A percentile compares a stretch with the other conserved stretches of the same genome.
Conservation (phyloP, 2,113 vertebrate species). For the Myrmecophaga tridactyla region DNA sequence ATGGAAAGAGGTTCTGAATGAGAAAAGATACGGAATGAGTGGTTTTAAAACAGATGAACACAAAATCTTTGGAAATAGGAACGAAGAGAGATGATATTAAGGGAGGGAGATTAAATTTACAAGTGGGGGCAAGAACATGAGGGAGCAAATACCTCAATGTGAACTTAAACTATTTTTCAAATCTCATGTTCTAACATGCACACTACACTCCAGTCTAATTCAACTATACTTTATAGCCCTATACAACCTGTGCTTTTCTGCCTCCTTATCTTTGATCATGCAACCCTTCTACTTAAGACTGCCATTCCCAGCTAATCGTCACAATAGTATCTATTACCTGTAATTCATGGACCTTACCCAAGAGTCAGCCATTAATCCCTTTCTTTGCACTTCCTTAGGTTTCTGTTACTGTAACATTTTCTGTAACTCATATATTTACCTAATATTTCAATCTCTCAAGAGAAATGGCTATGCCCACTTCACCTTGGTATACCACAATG, state of each 20-base stretch:
- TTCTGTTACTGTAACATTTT: not conserved
- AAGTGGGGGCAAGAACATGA: not conserved
- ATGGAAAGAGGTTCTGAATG: not conserved
- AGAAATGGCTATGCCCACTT: not conserved
- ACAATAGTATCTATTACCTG: not conserved
- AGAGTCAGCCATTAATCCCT: not conserved
- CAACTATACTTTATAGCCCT: too few species aligned
- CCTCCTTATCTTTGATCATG: not conserved
- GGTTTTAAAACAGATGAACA: not conserved
- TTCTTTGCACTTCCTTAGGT: not conserved
- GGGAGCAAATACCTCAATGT: not conserved
- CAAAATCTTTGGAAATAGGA: not conserved
- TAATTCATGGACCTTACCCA: not conserved
- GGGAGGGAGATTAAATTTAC: not conserved
- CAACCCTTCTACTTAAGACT: not conserved
- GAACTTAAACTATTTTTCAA: not conserved
- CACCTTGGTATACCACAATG: not conserved
- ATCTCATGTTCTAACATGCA: not conserved
- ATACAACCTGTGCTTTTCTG: too few species aligned
- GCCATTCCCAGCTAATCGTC: not conserved
- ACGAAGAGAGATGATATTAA: not conserved
- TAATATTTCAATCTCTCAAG: not conserved
- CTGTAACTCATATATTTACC: not conserved
- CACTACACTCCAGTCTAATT: not conserved
- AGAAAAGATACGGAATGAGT: not conserved